phyloP scores from a whole-genome alignment of 2,797 vertebrate species.

The Premnoplex brunnescens region DNA sequence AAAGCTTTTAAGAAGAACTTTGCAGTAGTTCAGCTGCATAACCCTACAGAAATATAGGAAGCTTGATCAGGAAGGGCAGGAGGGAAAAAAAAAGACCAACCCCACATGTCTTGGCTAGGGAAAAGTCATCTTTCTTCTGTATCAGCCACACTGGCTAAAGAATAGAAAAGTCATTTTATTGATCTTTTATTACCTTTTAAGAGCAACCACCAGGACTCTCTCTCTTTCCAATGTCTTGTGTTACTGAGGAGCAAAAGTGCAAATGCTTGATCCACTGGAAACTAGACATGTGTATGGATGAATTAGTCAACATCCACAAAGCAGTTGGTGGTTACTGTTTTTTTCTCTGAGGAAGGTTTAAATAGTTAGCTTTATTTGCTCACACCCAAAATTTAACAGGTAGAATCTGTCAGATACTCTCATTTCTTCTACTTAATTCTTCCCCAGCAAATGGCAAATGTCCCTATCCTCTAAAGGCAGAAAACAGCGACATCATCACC shows the following conservation, averaged over 20 bases:
- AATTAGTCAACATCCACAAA: background rate
- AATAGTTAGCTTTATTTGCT: background rate
- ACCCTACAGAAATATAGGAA: background rate
- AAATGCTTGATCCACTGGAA: background rate
- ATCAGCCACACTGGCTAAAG: background rate
- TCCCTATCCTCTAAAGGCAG: background rate
- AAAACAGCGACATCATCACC: background rate
- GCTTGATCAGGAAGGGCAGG: background rate
- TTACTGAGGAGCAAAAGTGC: background rate
- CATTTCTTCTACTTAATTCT: background rate
- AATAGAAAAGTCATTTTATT: background rate
- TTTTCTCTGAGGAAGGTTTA: background rate
- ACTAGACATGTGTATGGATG: background rate
- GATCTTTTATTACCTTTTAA: background rate
- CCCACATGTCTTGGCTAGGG: accelerated
- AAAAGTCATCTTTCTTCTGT: background rate
- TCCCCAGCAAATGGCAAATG: background rate
- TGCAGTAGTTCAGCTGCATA: background rate
- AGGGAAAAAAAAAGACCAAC: background rate
- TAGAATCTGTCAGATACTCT: background rate
- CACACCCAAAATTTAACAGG: background rate
- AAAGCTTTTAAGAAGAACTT: background rate
- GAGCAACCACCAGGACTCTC: background rate
- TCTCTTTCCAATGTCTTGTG: background rate
- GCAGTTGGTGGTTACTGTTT: background rate